Base-by-base conservation (phyloP, 2,113 vertebrate genomes). In the Cyanoderma ruficeps region DNA sequence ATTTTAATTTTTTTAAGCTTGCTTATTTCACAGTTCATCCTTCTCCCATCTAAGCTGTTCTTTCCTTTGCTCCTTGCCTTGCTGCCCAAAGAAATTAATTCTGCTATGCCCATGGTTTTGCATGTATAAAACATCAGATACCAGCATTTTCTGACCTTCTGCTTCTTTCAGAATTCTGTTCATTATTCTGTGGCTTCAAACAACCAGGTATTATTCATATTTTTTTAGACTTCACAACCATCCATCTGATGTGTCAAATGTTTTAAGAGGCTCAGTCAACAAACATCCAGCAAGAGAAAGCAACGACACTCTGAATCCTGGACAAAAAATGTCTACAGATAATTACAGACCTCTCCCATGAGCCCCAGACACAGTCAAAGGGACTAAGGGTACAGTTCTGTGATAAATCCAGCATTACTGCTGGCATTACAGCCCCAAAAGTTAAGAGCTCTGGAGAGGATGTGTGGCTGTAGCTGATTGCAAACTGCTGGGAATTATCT, bases 131-230 rank as follows among this genome's bases (percentile, higher is more conserved):
- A 80, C 56, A 87, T 77, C 80, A 92, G 55, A 70, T 50, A 89
- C 50, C 72, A 70, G 30, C 16, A 19, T 89, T 92, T 95, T 77
- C 47, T 93, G 90, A 96, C 89, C 83, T 90, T 90, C 88, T 88
- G 5, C 42, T 90, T 83, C 80, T 85, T 83, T 86, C 60, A 87
- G 47, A 80, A 88, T 25, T 63, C 71, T 81, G 13, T 37, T 93
- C 81, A 47, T 94, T 81, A 89, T 77, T 82, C 82, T 44, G 30
- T 44, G 22, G 5, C 53, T 93, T 93, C 89, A 90, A 74, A 63
- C 27, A 67, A 55, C 47, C 55, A 75, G 69, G 39, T 92, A 64
- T 52, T 89, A 60, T 33, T 90, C 42, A 25, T 27, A 72, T 25
- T 25, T 88, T 88, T 60, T 83, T 14, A 81, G 39, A 56, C 52